Evolutionary conservation across 2,888 invertebrate species (phyloP), one percentile per base, ranked within the genome.

Genomic region (Xiphydria camelus): DNA sequence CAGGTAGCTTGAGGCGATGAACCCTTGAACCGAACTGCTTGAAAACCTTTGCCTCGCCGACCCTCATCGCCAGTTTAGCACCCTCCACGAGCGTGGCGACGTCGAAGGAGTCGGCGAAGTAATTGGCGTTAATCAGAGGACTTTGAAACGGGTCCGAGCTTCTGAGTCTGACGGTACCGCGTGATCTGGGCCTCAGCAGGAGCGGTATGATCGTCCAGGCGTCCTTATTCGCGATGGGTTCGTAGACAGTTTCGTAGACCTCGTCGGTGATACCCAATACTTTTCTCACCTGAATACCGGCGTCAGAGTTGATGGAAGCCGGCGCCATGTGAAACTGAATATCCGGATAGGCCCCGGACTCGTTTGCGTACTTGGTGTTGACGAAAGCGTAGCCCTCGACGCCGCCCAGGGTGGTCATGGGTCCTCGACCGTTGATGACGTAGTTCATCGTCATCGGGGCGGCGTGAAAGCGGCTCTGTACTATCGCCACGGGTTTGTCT

Each of bases 301-400:
- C 86, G 65, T 91, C 91, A 0, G 91, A 90, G 45, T 87, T 87
- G 26, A 91, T 86, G 0, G 89, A 90, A 0, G 94, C 91, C 1
- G 94, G 93, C 2, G 93, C 92, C 87, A 94, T 93, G 66, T 94
- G 94, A 62, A 94, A 90, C 62, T 94, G 92, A 33, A 94, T 86
- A 61, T 94, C 94, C 0, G 94, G 94, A 83, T 89, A 91, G 51
- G 86, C 82, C 1, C 86, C 83, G 2, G 87, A 83, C 36, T 79
- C 78, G 63, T 93, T 93, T 0, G 91, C 91, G 59, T 85, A 89
- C 50, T 85, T 87, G 0, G 94, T 92, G 58, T 90, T 90, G 0
- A 94, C 86, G 72, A 93, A 94, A 2, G 89, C 93, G 40, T 93
- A 77, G 0, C 91, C 92, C 77, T 94, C 94, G 4, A 94, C 86